A percentile compares a stretch with the other conserved stretches of the same genome.
Conservation (phyloP, 2,113 vertebrate genomes). For the Chloebia gouldiae region DNA sequence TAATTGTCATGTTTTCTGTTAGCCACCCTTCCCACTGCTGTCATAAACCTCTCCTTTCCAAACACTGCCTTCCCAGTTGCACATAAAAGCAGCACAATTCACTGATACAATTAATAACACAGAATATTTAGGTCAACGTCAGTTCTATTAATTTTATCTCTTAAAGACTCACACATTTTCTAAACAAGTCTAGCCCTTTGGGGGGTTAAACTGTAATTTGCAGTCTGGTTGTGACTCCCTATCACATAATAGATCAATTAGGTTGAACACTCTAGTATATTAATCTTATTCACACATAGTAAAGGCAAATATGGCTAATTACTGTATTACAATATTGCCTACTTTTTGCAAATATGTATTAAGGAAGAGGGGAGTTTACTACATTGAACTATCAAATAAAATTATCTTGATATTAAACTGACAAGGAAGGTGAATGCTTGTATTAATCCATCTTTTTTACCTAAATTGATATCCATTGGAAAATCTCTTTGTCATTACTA, state of each 20-base stretch:
- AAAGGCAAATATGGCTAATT: slow-evolving; percentile 65
- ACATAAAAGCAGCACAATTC: slow-evolving; percentile 47
- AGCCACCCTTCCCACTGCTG: slow-evolving; percentile 19
- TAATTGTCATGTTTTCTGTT: slow-evolving; percentile 44
- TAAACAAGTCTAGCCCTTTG: slow-evolving; percentile 70
- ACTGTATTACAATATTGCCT: slow-evolving; percentile 50
- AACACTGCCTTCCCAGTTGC: neutral
- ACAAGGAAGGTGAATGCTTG: neutral
- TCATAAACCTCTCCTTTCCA: neutral
- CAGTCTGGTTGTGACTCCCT: slow-evolving; percentile 63
- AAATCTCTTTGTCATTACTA: neutral
- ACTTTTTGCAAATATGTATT: slow-evolving; percentile 52
- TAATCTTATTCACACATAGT: slow-evolving; percentile 67
- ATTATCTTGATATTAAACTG: slow-evolving; percentile 22
- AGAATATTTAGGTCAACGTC: slow-evolving; percentile 66
- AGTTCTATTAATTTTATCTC: slow-evolving; percentile 72
- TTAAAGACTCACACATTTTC: slow-evolving; percentile 65
- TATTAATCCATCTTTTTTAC: neutral
- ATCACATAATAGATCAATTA: slow-evolving; percentile 72
- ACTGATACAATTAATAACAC: slow-evolving; percentile 61
- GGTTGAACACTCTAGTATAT: slow-evolving; percentile 66
- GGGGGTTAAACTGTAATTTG: slow-evolving; percentile 70
- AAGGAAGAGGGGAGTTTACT: slow-evolving; percentile 31
- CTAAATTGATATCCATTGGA: neutral
- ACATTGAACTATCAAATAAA: slow-evolving; percentile 41